A percentile compares a stretch with the other conserved stretches of the same genome.
Evolutionary conservation across 2,797 vertebrate genomes (phyloP).

Genomic region (Moxostoma hubbsi): DNA sequence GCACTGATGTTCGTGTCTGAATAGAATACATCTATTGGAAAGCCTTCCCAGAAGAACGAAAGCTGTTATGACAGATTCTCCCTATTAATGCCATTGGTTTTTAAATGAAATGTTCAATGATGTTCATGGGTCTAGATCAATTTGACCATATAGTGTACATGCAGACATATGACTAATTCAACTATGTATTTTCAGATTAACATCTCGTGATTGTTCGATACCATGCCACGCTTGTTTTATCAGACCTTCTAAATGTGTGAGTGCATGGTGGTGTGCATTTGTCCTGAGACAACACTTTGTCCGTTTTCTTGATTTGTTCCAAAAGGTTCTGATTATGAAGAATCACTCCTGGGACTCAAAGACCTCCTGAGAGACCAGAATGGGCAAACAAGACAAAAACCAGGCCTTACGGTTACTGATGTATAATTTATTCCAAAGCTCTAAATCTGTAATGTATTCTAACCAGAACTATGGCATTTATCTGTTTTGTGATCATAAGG

Average conservation of each 20-base stretch:
- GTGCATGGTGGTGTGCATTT: not conserved
- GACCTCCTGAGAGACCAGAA: conserved; percentile 32
- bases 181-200: too few relatives aligned
- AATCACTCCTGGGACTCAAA: conserved; percentile 28
- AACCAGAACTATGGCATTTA: not conserved
- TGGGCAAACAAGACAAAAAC: conserved; percentile 18
- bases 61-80: too few relatives aligned
- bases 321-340: conserved; percentile 43
- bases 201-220: not conserved
- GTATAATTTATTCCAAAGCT: conserved; percentile 29
- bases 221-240: not conserved
- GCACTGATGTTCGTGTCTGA: too few relatives aligned
- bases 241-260: conserved; percentile 1
- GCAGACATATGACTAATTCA: too few relatives aligned
- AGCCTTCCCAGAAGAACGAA: too few relatives aligned
- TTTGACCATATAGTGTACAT: too few relatives aligned
- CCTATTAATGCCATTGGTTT: too few relatives aligned
- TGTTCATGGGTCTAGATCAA: too few relatives aligned
- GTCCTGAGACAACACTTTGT: conserved; percentile 11
- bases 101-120: too few relatives aligned
- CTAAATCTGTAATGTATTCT: conserved; percentile 27
- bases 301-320: conserved; percentile 39
- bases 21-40: too few relatives aligned
- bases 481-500: not conserved
- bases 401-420: conserved; percentile 14